These are phyloP conservation scores for Heliconius congener DNA, from an alignment of 1,140 invertebrate species.

Conservation along the genomic window DNA sequence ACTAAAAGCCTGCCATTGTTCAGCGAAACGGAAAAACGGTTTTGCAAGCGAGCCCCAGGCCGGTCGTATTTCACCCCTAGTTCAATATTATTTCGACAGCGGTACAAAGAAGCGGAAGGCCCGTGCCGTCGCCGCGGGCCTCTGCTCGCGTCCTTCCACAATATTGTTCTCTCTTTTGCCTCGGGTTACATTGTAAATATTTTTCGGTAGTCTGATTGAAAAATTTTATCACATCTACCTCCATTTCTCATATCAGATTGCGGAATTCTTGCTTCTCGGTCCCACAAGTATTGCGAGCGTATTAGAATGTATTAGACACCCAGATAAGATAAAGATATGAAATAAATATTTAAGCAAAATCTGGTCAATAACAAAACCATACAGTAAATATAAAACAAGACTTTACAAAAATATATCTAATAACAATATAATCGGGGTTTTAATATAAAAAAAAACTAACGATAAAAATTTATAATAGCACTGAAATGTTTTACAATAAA, in stretches of 20 bases:
- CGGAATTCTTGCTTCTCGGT: not conserved
- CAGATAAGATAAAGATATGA: not conserved
- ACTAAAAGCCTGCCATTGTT: conserved; percentile 72
- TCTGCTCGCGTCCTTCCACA: conserved; percentile 64
- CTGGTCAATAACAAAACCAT: not conserved
- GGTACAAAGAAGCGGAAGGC: conserved; percentile 74
- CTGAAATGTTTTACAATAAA: too few species aligned
- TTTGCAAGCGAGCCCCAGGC: conserved; percentile 62
- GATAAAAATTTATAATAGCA: too few species aligned
- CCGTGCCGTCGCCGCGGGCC: conserved; percentile 65
- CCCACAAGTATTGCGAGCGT: not conserved
- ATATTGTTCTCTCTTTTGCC: conserved; percentile 76
- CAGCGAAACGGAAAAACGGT: conserved; percentile 72
- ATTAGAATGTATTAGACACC: not conserved
- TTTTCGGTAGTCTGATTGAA: conserved; percentile 78
- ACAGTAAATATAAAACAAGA: not conserved
- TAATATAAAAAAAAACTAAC: not conserved
- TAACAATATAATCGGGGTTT: not conserved
- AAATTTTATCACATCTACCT: conserved; percentile 76
- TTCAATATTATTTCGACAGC: conserved; percentile 79
- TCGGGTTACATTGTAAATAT: conserved; percentile 79
- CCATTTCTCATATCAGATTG: conserved; percentile 44
- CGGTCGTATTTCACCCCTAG: conserved; percentile 75
- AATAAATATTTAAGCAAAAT: not conserved
- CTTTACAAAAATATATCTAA: not conserved